phyloP scores from a whole-genome alignment of 1,140 invertebrate genomes.

The Papilio machaon region DNA sequence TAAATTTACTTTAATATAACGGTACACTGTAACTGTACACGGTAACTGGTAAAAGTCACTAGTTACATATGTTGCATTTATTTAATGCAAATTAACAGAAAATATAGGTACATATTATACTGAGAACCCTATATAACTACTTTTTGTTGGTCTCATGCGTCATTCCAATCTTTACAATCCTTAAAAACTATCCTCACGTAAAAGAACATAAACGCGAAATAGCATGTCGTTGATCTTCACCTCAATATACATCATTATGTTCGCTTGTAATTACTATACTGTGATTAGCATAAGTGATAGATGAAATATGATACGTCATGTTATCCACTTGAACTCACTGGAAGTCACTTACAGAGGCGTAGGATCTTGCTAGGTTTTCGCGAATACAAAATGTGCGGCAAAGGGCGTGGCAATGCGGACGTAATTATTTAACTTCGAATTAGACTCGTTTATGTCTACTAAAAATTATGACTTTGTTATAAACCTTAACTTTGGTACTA shows the following conservation, averaged over 20 bases:
- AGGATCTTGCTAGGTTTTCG: not conserved
- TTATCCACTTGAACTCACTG: not conserved
- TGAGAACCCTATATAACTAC: not conserved
- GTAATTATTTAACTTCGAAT: slow-evolving; percentile 22
- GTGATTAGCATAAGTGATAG: not conserved
- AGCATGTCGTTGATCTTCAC: not conserved
- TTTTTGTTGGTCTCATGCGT: not conserved
- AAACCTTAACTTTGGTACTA: no score
- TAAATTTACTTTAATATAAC: not conserved
- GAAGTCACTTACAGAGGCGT: not conserved
- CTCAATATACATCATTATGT: not conserved
- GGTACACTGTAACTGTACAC: not conserved
- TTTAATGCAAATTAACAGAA: no score
- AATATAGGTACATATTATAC: no score
- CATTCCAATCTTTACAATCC: not conserved
- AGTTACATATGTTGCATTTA: not conserved
- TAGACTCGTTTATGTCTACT: not conserved
- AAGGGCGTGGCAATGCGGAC: slow-evolving; percentile 22
- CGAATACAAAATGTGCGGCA: not conserved
- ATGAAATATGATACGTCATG: not conserved
- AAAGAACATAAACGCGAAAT: not conserved
- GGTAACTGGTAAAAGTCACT: not conserved
- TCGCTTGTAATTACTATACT: not conserved
- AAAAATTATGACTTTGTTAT: not conserved
- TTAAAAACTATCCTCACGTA: not conserved